Percentiles rank a stretch among this genome's conserved stretches.
Conservation (phyloP, 2,888 invertebrate species). For the Sepiola atlantica region DNA sequence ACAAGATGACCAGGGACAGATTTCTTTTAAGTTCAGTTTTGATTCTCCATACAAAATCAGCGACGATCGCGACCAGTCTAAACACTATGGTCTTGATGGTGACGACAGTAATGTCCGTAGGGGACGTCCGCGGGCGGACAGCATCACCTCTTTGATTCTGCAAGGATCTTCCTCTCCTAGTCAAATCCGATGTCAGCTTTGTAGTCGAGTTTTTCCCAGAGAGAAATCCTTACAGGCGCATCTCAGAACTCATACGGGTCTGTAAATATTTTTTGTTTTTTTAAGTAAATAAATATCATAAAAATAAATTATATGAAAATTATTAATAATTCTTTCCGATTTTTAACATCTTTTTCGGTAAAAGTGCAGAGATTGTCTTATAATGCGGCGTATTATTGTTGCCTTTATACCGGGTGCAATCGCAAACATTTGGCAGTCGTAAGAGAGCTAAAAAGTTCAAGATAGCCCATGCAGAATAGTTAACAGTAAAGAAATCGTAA, state of each 20-base stretch:
- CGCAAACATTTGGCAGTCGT: too few relatives aligned
- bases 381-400: too few relatives aligned
- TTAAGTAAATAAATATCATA: not conserved
- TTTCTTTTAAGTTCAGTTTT: not conserved
- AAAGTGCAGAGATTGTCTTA: too few relatives aligned
- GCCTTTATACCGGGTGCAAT: too few relatives aligned
- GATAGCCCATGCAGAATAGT: too few relatives aligned
- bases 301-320: too few relatives aligned
- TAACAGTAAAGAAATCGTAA: too few relatives aligned
- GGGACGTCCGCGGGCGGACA: slow-evolving; percentile 84
- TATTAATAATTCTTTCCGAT: too few relatives aligned
- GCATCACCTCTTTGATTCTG: slow-evolving; percentile 81
- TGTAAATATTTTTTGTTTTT: slow-evolving; percentile 60
- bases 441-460: too few relatives aligned
- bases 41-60: not conserved
- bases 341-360: too few relatives aligned
- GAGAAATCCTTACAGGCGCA: slow-evolving; percentile 84
- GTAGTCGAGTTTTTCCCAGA: slow-evolving; percentile 84
- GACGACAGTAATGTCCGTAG: slow-evolving; percentile 66
- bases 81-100: slow-evolving; percentile 44
- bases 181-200: slow-evolving; percentile 83
- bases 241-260: slow-evolving; percentile 76
- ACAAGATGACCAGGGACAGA: not conserved
- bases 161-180: slow-evolving; percentile 83
- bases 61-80: not conserved